Evolutionary conservation across 1,140 invertebrate genomes (phyloP).

Genomic region (Helicoverpa armigera): DNA sequence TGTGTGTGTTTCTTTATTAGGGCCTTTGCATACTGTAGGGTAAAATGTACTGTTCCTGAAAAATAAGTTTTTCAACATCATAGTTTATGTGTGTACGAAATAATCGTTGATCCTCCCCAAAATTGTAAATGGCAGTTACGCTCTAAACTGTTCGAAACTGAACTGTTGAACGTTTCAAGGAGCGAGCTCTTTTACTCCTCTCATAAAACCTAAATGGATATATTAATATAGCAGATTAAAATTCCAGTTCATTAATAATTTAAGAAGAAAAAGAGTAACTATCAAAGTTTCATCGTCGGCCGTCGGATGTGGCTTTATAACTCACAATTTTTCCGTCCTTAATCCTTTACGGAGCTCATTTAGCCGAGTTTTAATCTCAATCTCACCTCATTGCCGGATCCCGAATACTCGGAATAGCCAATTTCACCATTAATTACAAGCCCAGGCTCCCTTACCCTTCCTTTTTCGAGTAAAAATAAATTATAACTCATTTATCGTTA

Average conservation of each 20-base stretch:
- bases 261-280: slow-evolving; percentile 50
- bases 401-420: slow-evolving; percentile 84
- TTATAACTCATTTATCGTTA: slow-evolving; percentile 85
- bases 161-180: background rate
- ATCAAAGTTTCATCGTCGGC: slow-evolving; percentile 52
- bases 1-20: slow-evolving; percentile 22
- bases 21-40: background rate
- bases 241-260: slow-evolving; percentile 50
- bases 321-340: slow-evolving; percentile 76
- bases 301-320: slow-evolving; percentile 55
- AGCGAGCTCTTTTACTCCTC: background rate
- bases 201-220: slow-evolving; percentile 27
- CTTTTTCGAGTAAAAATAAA: slow-evolving; percentile 85
- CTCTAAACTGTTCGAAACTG: too few species aligned
- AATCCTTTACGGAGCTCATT: slow-evolving; percentile 81
- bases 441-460: slow-evolving; percentile 75
- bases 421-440: slow-evolving; percentile 84
- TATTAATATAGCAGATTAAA: slow-evolving; percentile 43
- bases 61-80: too few species aligned
- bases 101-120: too few species aligned
- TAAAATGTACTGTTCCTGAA: too few species aligned
- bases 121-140: too few species aligned
- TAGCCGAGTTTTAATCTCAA: slow-evolving; percentile 84
- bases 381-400: slow-evolving; percentile 84
- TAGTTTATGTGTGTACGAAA: too few species aligned